These are phyloP conservation scores for Tiliacea aurago DNA, from an alignment of 2,888 invertebrate genomes.

Conservation along the genomic window DNA sequence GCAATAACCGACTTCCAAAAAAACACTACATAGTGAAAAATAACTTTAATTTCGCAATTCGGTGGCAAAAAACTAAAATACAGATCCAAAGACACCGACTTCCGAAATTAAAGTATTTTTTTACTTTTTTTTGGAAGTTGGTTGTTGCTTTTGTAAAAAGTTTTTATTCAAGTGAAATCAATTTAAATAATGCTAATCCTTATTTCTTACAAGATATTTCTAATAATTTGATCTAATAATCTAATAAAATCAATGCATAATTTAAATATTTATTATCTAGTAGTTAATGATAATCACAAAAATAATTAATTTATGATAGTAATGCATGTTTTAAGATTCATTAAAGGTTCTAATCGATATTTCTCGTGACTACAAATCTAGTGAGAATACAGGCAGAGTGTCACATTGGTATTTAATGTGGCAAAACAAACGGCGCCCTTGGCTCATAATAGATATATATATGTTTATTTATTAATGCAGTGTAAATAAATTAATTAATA, in stretches of 20 bases:
- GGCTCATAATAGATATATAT: conserved; percentile 44
- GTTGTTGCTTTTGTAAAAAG: too few relatives aligned
- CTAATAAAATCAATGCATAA: conserved; percentile 7
- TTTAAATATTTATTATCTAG: conserved; percentile 12
- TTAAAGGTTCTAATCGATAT: conserved; percentile 44
- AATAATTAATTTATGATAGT: conserved; percentile 23
- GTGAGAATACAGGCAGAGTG: conserved; percentile 32
- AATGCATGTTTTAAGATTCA: conserved; percentile 29
- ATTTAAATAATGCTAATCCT: not conserved
- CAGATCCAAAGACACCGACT: too few relatives aligned
- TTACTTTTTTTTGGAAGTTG: too few relatives aligned
- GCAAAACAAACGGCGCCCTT: conserved; percentile 54
- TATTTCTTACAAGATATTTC: conserved; percentile 8
- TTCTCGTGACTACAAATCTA: conserved; percentile 55
- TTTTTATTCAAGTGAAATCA: too few relatives aligned
- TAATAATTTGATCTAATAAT: not conserved
- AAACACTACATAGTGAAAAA: too few relatives aligned
- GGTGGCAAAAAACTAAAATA: too few relatives aligned
- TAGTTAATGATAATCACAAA: conserved; percentile 5
- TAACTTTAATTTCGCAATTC: too few relatives aligned
- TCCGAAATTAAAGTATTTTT: too few relatives aligned
- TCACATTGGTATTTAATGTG: conserved; percentile 55
- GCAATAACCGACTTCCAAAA: too few relatives aligned
- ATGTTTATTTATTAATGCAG: conserved; percentile 50
- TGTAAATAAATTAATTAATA: conserved; percentile 54